A percentile compares a stretch with the other conserved stretches of the same genome.
These are phyloP conservation scores for Rhagologus leucostigma DNA, from an alignment of 2,113 vertebrate genomes.

Conservation along the genomic window DNA sequence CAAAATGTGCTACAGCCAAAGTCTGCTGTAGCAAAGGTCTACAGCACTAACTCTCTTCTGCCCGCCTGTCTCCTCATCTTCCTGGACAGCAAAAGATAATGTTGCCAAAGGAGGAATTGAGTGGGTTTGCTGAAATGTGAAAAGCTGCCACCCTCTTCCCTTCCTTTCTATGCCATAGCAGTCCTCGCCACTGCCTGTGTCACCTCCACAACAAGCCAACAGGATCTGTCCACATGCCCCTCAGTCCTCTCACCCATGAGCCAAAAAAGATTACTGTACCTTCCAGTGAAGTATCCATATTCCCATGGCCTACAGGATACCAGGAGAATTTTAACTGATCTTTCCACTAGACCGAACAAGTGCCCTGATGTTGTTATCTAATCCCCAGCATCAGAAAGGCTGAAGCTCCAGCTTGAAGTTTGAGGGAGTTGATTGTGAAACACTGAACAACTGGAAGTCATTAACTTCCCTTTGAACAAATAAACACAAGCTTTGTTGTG, in stretches of 20 bases:
- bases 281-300: not conserved
- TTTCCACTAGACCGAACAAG: not conserved
- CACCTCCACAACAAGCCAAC: not conserved
- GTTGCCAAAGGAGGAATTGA: not conserved
- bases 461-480: not conserved
- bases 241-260: not conserved
- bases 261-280: not conserved
- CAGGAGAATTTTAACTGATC: not conserved
- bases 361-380: not conserved
- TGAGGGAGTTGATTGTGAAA: not conserved
- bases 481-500: not conserved
- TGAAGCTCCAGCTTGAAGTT: not conserved
- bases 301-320: not conserved
- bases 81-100: not conserved
- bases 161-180: not conserved
- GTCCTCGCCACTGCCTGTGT: accelerated
- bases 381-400: not conserved
- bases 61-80: not conserved
- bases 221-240: accelerated
- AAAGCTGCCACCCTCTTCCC: not conserved
- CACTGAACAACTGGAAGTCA: not conserved
- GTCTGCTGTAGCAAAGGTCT: not conserved
- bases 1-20: not conserved
- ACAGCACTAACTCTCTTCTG: not conserved
- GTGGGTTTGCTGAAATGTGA: not conserved